These are phyloP conservation scores for Ptychochromis oligacanthus DNA, from an alignment of 2,113 vertebrate species.

Conservation along the genomic window DNA sequence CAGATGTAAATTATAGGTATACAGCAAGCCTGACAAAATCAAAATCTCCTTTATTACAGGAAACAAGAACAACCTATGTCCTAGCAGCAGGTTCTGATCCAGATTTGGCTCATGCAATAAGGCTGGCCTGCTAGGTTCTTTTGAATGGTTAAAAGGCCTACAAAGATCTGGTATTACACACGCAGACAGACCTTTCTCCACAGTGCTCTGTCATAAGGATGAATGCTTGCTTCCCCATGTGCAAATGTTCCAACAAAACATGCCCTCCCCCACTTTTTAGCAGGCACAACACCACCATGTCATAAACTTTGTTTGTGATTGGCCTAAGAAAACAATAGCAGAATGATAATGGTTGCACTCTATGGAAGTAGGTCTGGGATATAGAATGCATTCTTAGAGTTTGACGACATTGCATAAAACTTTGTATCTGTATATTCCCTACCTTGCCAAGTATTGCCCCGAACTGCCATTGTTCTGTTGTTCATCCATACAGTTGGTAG, in stretches of 20 bases:
- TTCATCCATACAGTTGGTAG: slow-evolving; percentile 91
- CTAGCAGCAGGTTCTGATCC: neutral
- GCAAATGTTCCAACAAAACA: neutral
- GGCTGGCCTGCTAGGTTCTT: neutral
- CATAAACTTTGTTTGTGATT: neutral
- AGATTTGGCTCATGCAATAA: neutral
- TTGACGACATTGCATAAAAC: neutral
- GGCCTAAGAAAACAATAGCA: neutral
- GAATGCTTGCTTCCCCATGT: neutral
- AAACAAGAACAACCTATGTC: neutral
- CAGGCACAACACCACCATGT: neutral
- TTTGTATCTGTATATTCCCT: slow-evolving; percentile 32
- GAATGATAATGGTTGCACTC: neutral
- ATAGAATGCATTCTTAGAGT: neutral
- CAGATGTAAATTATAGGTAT: neutral
- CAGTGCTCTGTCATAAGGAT: neutral
- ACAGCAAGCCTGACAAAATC: neutral
- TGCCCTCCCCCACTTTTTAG: neutral
- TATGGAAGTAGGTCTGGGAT: neutral
- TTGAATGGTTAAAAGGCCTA: neutral
- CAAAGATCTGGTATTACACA: neutral
- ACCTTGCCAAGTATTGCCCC: slow-evolving; percentile 95
- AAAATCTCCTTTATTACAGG: neutral
- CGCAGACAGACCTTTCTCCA: neutral
- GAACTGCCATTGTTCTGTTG: slow-evolving; percentile 87